Base-by-base conservation (phyloP, 2,888 invertebrate genomes). In the Stenichneumon culpator region DNA sequence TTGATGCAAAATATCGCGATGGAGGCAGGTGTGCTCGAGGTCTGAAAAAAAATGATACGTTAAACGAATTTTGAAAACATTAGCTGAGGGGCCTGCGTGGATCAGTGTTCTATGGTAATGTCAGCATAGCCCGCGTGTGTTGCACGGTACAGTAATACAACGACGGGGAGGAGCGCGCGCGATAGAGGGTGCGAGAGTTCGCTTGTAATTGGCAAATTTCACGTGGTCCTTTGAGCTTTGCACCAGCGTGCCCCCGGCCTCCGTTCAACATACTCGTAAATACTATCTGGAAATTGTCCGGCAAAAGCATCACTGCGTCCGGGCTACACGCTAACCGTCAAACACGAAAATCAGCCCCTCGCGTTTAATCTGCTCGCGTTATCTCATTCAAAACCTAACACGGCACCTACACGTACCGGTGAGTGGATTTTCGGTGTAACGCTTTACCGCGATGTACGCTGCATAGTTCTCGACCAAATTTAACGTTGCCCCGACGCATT, bases 141-240 rank as follows among this genome's bases (percentile, higher is more conserved):
- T 60, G 57, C 60, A 44, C 57, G n/a, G 39, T n/a, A 19, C 5
- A 47, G 9, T 54, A 44, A 54, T 44, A 60, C 11, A 36, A 54
- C 67, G 39, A 39, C 11, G 3, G 25, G 3, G 14, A n/a, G 25
- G 22, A 25, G 22, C 16, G 22, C n/a, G 60, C 25, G 11, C 7
- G 57, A 39, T 25, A 19, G 67, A 25, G 57, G 25, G 52, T 14
- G 11, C 0, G 44, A 65, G 32, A 14, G 25, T 36, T 44, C 5
- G 52, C 36, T 60, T 65, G 52, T 82, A 82, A 82, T 82, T 73
- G 65, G 19, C 39, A 68, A 82, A 78, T 78, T 73, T 79, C 60
- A 11, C 39, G 9, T 36, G 36, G 19, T 32, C 73, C 73, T 82
- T 78, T 60, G 60, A 73, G 32, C 67, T 39, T 7, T 32, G 22